Evolutionary conservation across 2,888 invertebrate genomes (phyloP), one percentile per base, ranked within the genome.

Genomic region (Fragum sueziense): DNA sequence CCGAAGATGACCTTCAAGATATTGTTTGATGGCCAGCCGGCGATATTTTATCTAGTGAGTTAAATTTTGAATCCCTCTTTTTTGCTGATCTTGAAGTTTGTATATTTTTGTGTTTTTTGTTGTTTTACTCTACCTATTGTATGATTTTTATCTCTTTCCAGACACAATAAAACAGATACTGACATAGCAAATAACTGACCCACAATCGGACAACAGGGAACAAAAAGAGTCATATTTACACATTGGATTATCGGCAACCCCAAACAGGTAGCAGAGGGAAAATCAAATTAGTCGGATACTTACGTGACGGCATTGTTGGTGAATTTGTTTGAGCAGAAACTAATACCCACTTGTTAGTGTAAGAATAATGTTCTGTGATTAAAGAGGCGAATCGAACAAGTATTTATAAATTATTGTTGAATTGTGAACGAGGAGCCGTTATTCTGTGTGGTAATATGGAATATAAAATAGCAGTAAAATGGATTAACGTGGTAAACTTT

Each of bases 271-370:
- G 65, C 65, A 17, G 41, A 41, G 22, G 41, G 41, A 34, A 65
- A 65, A 65, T 41, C 37, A 41, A 33, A 65, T 41, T 65, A n/a
- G 65, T 34, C 41, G 65, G 65, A 65, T 37, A 65, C 4, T 41
- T 65, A 37, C 27, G 65, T 41, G 25, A 41, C 20, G 9, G 37
- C 65, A 41, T 65, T 65, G 65, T 65, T 65, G 20, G 65, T 65
- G 65, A 22, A 27, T 41, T 65, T 37, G 65, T 65, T 41, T 65
- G 41, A 65, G 65, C 41, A 27, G 65, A 65, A 65, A 65, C 65
- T 31, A 41, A 65, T 65, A 65, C 65, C 65, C 27, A 31, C 41
- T 4, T 29, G 41, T 37, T 41, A 41, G 41, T 65, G 37, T 27
- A 57, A 27, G 57, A 57, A 57, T 25, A 27, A 57, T 57, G 57